Evolutionary conservation across 2,888 invertebrate species (phyloP), one percentile per base, ranked within the genome.

Genomic region (Frankliniella fusca): DNA sequence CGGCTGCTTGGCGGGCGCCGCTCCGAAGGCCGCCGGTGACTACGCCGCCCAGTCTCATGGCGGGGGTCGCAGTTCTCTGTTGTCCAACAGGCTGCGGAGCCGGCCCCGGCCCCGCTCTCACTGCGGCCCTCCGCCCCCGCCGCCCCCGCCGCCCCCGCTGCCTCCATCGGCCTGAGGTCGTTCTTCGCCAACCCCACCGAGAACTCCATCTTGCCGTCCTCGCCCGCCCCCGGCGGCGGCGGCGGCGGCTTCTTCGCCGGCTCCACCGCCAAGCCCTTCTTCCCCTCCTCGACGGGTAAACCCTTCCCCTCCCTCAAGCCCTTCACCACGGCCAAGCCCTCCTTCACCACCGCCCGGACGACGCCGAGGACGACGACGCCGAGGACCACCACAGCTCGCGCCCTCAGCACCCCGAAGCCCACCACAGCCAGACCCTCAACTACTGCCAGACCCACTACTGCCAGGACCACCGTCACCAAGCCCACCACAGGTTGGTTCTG

Each of bases 201-300:
- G 70, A 76, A 76, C 27, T 27, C 23, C 27, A 23, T 76, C 27
- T 11, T 76, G 27, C 70, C 70, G 27, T 76, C 70, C 23, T 76
- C 70, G 23, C 23, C 27, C 8, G 9, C 70, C 11, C 70, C 70
- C 23, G 70, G 11, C 38, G 38, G 38, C 8, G 9, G 27, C 11
- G 27, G 27, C 23, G 70, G 11, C 38, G 38, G 38, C 23, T 27
- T 76, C 27, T 27, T 76, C 70, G 70, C 23, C 23, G 70, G 70
- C 70, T 76, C 70, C 27, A 76, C 70, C 23, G 23, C 27, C 70
- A 76, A 76, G 70, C 70, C 70, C 70, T 70, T 70, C 70, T 9
- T 27, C 23, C 70, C 70, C 23, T n/a, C 27, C 70, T 8, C 70
- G 7, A 23, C 70, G 70, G 70, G 23, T 27, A 70, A 70, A 27